These are phyloP conservation scores for Danio albolineatus DNA, from an alignment of 2,797 vertebrate species.

Conservation along the genomic window DNA sequence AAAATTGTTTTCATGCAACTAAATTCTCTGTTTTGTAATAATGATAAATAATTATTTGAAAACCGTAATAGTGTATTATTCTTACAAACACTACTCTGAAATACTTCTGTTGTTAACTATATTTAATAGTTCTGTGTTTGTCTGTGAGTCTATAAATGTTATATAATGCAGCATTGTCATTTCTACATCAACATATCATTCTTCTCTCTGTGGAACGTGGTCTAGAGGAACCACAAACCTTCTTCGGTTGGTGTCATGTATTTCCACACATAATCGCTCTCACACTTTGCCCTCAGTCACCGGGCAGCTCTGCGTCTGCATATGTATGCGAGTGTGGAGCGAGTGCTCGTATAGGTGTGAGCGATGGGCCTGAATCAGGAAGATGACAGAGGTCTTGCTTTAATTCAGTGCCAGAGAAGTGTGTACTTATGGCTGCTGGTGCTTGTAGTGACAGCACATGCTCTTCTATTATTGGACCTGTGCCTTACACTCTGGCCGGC, in stretches of 20 bases:
- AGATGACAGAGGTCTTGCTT: slow-evolving; percentile 82
- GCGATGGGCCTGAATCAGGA: slow-evolving; percentile 63
- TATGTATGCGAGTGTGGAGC: slow-evolving; percentile 14
- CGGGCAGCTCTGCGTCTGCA: neutral
- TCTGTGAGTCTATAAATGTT: neutral
- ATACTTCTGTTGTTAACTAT: too few relatives aligned
- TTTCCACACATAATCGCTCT: slow-evolving; percentile 5
- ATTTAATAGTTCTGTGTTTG: too few relatives aligned
- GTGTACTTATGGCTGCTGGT: slow-evolving; percentile 82
- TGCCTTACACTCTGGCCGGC: slow-evolving; percentile 78
- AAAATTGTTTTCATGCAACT: too few relatives aligned
- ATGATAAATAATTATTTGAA: too few relatives aligned
- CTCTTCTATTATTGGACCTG: slow-evolving; percentile 81
- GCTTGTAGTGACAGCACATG: slow-evolving; percentile 84
- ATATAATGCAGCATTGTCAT: neutral
- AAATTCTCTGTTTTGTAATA: too few relatives aligned
- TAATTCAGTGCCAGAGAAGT: slow-evolving; percentile 83
- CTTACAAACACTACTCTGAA: too few relatives aligned
- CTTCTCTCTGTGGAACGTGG: neutral
- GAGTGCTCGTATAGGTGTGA: slow-evolving; percentile 24
- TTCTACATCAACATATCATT: neutral
- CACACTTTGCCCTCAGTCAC: slow-evolving; percentile 20
- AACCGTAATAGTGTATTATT: too few relatives aligned
- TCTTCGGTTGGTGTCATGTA: neutral
- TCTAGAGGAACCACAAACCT: neutral